Evolutionary conservation across 2,888 invertebrate species (phyloP), one percentile per base, ranked within the genome.

Genomic region (Drosophila melanosoma): DNA sequence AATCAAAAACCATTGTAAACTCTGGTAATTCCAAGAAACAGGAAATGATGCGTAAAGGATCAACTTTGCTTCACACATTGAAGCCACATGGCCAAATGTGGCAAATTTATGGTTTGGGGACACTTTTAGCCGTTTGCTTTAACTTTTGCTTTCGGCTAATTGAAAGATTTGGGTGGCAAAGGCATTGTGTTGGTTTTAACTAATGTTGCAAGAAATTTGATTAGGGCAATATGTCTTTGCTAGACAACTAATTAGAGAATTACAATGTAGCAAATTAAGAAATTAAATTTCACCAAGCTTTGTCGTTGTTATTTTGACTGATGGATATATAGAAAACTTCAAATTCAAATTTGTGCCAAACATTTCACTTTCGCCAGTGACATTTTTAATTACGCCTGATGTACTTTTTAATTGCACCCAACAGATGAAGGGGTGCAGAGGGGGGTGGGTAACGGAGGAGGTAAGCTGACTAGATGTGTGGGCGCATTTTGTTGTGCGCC

Each of bases 371-470:
- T 36, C 35, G 17, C 76, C 69, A 32, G 51, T 57, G 60, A 54
- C 57, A 58, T 49, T 69, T 82, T 69, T 82, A 87, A 86, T 86
- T 89, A 81, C 76, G 71, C 76, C 76, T 71, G 74, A 74, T 65
- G 62, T 62, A 48, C 63, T 53, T 75, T 86, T 86, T 87, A 82
- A 90, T 89, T 87, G 83, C 80, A 65, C 60, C 75, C 79, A 76
- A 74, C 66, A 64, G 33, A 36, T 56, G 65, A 45, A 54, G 69
- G 59, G 56, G 61, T 42, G 63, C 45, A 62, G 1, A 29, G 52
- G n/a, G 36, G 35, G 64, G 40, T 51, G 51, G 33, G 48, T 35
- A 32, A 49, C 38, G 10, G 36, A 35, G 35, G 76, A 38, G 40
- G 54, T 26, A 33, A n/a, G 17, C n/a, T 48, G 57, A 38, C 42